These are phyloP conservation scores for Platorchestia sp. DNA, from an alignment of 1,140 invertebrate species.

Conservation along the genomic window DNA sequence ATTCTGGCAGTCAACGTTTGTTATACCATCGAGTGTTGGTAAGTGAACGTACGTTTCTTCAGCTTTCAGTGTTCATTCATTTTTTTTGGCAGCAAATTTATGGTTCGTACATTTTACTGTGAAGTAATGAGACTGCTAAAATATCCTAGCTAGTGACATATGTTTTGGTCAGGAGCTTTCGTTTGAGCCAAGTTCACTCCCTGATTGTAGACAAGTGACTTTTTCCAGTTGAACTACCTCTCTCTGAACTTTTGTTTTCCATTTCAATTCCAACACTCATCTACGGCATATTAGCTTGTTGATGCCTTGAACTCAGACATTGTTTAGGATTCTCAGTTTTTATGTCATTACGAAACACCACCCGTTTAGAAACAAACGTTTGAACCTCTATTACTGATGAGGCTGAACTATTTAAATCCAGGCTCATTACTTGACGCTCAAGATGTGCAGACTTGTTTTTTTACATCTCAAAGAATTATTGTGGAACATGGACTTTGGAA, in stretches of 20 bases:
- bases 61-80: background rate
- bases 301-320: background rate
- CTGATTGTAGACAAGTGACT: background rate
- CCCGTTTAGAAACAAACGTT: too few species aligned
- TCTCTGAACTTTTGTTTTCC: background rate
- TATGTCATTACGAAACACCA: too few species aligned
- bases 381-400: background rate
- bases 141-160: background rate
- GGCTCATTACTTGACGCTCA: background rate
- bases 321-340: too few species aligned
- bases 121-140: constrained; percentile 8
- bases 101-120: background rate
- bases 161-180: background rate
- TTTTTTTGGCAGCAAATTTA: background rate
- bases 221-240: background rate
- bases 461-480: background rate
- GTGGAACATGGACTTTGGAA: background rate
- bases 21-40: background rate
- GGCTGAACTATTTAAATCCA: background rate
- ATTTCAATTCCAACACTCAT: background rate
- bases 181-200: background rate
- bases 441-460: background rate
- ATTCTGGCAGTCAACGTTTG: background rate
- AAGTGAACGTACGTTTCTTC: background rate
- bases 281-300: background rate